phyloP scores from a whole-genome alignment of 2,797 vertebrate genomes.

The Odontamblyopus rebecca region DNA sequence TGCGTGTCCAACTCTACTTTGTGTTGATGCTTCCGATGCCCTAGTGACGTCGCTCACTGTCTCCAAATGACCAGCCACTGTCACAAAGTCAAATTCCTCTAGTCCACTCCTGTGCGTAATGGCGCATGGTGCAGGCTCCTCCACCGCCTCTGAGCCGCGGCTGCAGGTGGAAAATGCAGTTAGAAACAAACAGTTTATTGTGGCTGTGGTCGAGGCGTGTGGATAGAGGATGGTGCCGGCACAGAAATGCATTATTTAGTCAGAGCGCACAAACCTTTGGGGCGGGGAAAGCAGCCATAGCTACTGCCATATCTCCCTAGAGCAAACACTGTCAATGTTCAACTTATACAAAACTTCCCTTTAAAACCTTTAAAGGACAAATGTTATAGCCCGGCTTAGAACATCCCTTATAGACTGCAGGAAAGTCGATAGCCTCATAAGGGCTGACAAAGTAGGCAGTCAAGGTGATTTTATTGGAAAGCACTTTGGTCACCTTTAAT shows the following conservation, averaged over 20 bases:
- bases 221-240: constrained; percentile 33
- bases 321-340: constrained; percentile 6
- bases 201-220: constrained; percentile 43
- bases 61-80: constrained; percentile 10
- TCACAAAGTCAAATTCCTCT: constrained; percentile 32
- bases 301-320: background rate
- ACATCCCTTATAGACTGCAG: background rate
- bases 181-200: constrained; percentile 44
- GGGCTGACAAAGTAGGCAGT: no score
- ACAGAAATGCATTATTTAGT: constrained; percentile 54
- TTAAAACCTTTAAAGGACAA: background rate
- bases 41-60: constrained; percentile 46
- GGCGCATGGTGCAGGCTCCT: constrained; percentile 29
- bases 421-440: background rate
- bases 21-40: constrained; percentile 21
- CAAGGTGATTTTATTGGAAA: no score
- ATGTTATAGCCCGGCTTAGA: background rate
- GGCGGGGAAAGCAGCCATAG: constrained; percentile 33
- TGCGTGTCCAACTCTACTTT: constrained; percentile 22
- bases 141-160: constrained; percentile 1
- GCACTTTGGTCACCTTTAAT: no score
- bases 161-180: constrained; percentile 11
- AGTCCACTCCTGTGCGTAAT: constrained; percentile 38
- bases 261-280: constrained; percentile 33
- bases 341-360: background rate